Percentiles rank a stretch among this genome's conserved stretches.
These are phyloP conservation scores for Vanacampus margaritifer DNA, from an alignment of 2,113 vertebrate genomes.

Conservation along the genomic window DNA sequence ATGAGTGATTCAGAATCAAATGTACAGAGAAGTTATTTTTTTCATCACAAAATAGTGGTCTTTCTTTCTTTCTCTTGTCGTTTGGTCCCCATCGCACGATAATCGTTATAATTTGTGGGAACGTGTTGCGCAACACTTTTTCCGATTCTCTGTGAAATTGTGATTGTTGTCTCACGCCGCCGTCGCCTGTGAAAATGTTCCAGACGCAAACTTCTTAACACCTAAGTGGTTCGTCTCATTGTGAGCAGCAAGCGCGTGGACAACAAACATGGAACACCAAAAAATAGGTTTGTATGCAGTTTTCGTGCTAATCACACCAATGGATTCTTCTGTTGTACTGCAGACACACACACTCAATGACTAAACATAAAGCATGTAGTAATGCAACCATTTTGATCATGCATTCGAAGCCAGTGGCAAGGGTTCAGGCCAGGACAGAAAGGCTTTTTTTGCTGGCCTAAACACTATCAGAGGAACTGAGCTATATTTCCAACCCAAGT, in stretches of 20 bases:
- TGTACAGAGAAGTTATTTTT: not conserved
- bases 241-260: not conserved
- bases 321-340: not conserved
- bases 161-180: not conserved
- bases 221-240: not conserved
- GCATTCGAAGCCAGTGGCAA: too few species aligned
- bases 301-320: not conserved
- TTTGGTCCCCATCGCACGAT: not conserved
- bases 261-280: too few species aligned
- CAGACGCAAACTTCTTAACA: not conserved
- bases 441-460: too few species aligned
- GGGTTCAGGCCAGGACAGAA: too few species aligned
- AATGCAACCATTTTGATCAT: not conserved
- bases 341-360: not conserved
- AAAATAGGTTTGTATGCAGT: not conserved
- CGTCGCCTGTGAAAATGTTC: not conserved
- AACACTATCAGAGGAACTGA: too few species aligned
- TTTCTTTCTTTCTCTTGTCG: not conserved
- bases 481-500: too few species aligned
- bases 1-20: not conserved
- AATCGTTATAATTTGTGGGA: not conserved
- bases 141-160: not conserved
- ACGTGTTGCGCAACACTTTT: not conserved
- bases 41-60: not conserved
- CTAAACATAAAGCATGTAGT: not conserved